Evolutionary conservation across 1,140 invertebrate genomes (phyloP).

Genomic region (Coboldia fuscipes): DNA sequence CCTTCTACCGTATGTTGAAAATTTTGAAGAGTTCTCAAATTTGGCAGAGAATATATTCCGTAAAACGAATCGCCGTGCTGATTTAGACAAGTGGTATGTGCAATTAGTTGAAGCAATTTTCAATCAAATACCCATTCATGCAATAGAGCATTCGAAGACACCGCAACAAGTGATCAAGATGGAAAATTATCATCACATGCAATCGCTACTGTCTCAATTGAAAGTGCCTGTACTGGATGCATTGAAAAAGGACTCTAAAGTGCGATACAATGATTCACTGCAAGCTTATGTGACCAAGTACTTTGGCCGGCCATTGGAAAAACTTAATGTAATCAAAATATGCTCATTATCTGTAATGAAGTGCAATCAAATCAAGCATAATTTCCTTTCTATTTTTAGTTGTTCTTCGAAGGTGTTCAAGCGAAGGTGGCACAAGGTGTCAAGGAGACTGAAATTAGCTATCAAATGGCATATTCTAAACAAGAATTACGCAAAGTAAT

Average conservation of each 20-base stretch:
- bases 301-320: conserved; percentile 88
- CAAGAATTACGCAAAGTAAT: conserved; percentile 91
- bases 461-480: conserved; percentile 93
- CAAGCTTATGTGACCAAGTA: conserved; percentile 81
- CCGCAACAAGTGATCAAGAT: conserved; percentile 87
- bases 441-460: conserved; percentile 92
- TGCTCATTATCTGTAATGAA: not conserved
- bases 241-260: conserved; percentile 77
- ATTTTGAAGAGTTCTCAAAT: conserved; percentile 78
- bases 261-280: conserved; percentile 76
- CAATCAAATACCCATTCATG: conserved; percentile 57
- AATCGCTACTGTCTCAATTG: conserved; percentile 65
- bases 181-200: conserved; percentile 95
- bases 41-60: conserved; percentile 75
- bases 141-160: conserved; percentile 77
- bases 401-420: conserved; percentile 90
- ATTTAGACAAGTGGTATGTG: conserved; percentile 90
- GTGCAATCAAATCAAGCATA: not conserved
- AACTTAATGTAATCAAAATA: conserved; percentile 57
- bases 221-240: conserved; percentile 80
- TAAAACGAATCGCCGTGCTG: conserved; percentile 70
- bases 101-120: conserved; percentile 71
- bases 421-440: conserved; percentile 77
- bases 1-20: conserved; percentile 75
- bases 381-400: conserved; percentile 27